Conservation (phyloP, 2,113 vertebrate species). For the Thamnophis sirtalis region DNA sequence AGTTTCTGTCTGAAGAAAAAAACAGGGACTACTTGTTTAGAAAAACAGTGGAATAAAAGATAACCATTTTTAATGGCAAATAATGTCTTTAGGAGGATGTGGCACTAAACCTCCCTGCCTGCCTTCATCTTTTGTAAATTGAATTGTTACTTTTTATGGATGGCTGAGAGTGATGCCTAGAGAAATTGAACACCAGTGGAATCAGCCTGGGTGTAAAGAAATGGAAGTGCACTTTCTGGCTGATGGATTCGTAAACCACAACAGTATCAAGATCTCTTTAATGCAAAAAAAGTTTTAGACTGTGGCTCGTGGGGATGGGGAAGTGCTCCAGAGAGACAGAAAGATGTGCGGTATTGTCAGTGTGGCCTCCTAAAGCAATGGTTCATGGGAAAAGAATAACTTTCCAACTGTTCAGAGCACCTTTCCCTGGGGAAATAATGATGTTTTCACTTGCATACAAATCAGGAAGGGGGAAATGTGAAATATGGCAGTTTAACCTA, state of each 20-base stretch:
- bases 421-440: constrained; percentile 18
- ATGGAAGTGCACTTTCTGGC: constrained; percentile 38
- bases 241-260: constrained; percentile 50
- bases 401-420: constrained; percentile 19
- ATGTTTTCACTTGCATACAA: constrained; percentile 24
- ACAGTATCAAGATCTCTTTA: constrained; percentile 40
- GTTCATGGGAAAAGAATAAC: constrained; percentile 3
- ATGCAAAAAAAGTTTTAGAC: constrained; percentile 32
- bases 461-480: constrained; percentile 15
- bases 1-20: too few species aligned
- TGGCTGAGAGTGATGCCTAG: constrained; percentile 21
- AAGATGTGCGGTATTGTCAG: constrained; percentile 14
- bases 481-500: not conserved
- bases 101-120: constrained; percentile 41
- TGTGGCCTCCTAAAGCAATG: not conserved
- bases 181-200: constrained; percentile 41
- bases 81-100: constrained; percentile 37
- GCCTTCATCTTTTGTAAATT: constrained; percentile 45
- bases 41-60: constrained; percentile 48
- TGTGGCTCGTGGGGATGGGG: constrained; percentile 23
- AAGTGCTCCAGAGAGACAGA: constrained; percentile 17
- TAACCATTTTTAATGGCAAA: constrained; percentile 49
- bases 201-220: constrained; percentile 38
- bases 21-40: constrained; percentile 55
- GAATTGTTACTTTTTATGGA: constrained; percentile 37